Base-by-base conservation (phyloP, 2,888 invertebrate species). In the Cryptocephalus primarius region DNA sequence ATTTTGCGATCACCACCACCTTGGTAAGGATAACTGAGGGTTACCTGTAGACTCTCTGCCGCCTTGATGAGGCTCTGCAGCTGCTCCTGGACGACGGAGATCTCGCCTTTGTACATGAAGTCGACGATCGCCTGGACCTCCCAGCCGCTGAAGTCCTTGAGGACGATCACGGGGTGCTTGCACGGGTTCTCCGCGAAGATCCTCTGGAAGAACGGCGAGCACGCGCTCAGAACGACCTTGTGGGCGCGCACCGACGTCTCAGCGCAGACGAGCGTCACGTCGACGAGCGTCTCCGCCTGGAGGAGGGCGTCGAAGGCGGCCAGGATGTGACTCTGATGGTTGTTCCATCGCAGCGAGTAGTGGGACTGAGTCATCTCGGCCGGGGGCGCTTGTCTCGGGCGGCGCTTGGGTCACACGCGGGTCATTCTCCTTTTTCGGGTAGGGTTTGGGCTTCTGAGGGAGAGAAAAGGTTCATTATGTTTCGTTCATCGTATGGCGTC, bases 51-150 rank as follows among this genome's bases (percentile, higher is more conserved):
- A 44, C 86, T 86, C 64, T 91, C 90, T 0, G 91, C 92, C 2
- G 90, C 90, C 60, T 88, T 84, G 61, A 92, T 87, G 57, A 93
- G 77, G 9, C 83, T 83, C 47, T 85, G 82, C 31, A 92, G 74
- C 53, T 89, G 86, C 64, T 89, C 88, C 61, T 89, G 87, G 8
- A 84, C 83, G 44, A 92, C 89, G 56, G 87, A 87, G 58, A 92
- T 89, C 73, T 92, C 90, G 36, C 92, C 92, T 57, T 88, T 85
- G 72, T 93, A 93, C 90, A 92, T 92, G 65, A 92, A 93, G 72
- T 90, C 88, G 51, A 92, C 85, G 50, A 92, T 85, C 33, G 89
- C 88, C 62, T 88, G 87, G 52, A 93, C 84, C 62, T 91, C 90
- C 82, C 88, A 87, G 56, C 85, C 88, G 61, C 82, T 81, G 68